Conservation (phyloP, 2,113 vertebrate genomes). For the Uropsilus gracilis region DNA sequence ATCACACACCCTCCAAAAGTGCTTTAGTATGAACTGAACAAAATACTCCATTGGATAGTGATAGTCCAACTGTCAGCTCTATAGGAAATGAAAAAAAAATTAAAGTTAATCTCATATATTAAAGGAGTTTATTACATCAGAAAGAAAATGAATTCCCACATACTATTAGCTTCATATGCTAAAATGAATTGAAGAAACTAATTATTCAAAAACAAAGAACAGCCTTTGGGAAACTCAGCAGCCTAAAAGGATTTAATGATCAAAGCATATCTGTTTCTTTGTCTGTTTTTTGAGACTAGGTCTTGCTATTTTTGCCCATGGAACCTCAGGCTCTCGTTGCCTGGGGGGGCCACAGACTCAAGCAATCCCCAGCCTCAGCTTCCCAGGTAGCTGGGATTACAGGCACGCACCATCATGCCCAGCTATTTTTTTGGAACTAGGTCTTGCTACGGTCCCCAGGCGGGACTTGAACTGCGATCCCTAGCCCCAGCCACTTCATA, state of each 20-base stretch:
- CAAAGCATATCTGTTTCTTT: conserved; percentile 48
- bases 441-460: too few relatives aligned
- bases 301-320: too few relatives aligned
- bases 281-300: too few relatives aligned
- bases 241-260: conserved; percentile 60
- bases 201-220: conserved; percentile 36
- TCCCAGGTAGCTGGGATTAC: too few relatives aligned
- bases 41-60: conserved; percentile 40
- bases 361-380: too few relatives aligned
- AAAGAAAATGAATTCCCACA: conserved; percentile 54
- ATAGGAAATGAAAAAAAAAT: conserved; percentile 14
- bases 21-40: conserved; percentile 39
- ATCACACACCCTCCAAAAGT: conserved; percentile 34
- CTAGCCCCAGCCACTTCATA: too few relatives aligned
- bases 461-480: too few relatives aligned
- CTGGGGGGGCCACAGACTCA: too few relatives aligned
- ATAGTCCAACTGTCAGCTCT: neutral
- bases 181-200: conserved; percentile 58
- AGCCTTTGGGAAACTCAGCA: conserved; percentile 59
- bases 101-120: conserved; percentile 45
- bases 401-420: too few relatives aligned
- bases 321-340: too few relatives aligned
- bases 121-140: conserved; percentile 33
- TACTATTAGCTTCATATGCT: conserved; percentile 40
- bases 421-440: too few relatives aligned